Base-by-base conservation (phyloP, 2,797 vertebrate species). In the Arrhamphus sclerolepis region DNA sequence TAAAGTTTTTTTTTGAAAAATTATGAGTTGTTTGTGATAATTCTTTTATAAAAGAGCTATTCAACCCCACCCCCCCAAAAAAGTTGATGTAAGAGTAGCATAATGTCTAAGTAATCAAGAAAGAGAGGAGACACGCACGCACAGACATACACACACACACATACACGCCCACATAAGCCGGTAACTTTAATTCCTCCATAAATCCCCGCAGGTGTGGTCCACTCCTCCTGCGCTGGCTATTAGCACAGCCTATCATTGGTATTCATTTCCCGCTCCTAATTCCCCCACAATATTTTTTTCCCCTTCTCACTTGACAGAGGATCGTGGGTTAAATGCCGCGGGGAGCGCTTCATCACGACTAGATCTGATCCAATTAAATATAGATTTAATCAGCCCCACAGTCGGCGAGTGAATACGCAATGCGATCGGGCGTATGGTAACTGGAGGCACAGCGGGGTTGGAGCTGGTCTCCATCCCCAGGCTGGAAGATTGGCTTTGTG, bases 361-460 rank as follows among this genome's bases (percentile, higher is more conserved):
- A 88, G 82, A 92, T 92, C 90, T 89, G 87, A 91, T 92, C 89
- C 90, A 92, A 92, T 94, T 94, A 93, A 93, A 90, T 92, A 83
- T 83, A 90, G 91, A 93, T 93, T 93, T 93, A 93, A 92, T 93
- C 91, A 92, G 87, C 67, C 79, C 72, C 62, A 18, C 77, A 66
- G 86, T 85, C 79, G 49, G 79, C 17, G 59, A 67, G 77, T 86
- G 88, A 89, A 91, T 89, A 83, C 59, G 59, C 78, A 88, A 90
- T 90, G 83, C 63, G 72, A 87, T 88, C 72, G 40, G 73, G 82
- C 64, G 54, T 7, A 17, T 34, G 70, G 74, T 81, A 69, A 80
- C 68, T 22, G 53, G 82, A 71, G 78, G 75, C 78, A 68, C 47
- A 24, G 46, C 65, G 7, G 70, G 16, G 42, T 19, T 18, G 76